A percentile compares a stretch with the other conserved stretches of the same genome.
Evolutionary conservation across 1,140 invertebrate genomes (phyloP).

Genomic region (Aphaenogaster rudis): DNA sequence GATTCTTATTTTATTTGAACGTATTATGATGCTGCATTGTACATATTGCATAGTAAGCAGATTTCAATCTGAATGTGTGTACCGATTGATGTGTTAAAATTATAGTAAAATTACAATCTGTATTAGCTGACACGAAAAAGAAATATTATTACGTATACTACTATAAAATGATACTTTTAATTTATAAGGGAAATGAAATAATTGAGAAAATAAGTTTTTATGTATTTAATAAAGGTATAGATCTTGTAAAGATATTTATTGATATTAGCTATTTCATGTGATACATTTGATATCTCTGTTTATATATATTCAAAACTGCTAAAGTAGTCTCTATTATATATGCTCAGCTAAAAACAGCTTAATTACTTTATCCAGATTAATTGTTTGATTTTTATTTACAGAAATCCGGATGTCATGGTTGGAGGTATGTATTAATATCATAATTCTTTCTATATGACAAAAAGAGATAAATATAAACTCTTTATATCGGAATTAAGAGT

Average conservation of each 20-base stretch:
- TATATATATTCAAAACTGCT: background rate
- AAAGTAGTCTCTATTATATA: background rate
- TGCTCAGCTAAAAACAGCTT: background rate
- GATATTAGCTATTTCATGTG: background rate
- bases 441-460: background rate
- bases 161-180: background rate
- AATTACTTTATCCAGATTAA: background rate
- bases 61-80: background rate
- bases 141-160: background rate
- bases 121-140: background rate
- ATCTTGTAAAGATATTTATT: background rate
- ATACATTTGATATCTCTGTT: background rate
- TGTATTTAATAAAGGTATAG: background rate
- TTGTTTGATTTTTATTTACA: conserved; percentile 74
- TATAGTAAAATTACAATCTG: conserved; percentile 2
- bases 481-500: background rate
- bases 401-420: conserved; percentile 77
- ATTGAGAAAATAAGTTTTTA: background rate
- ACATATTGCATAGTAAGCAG: background rate
- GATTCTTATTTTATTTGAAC: background rate
- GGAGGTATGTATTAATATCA: conserved; percentile 70
- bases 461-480: conserved; percentile 13
- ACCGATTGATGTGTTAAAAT: background rate
- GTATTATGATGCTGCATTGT: background rate
- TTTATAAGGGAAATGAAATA: conserved; percentile 3